Evolutionary conservation across 2,888 invertebrate species (phyloP), one percentile per base, ranked within the genome.

Genomic region (Biston betularia): DNA sequence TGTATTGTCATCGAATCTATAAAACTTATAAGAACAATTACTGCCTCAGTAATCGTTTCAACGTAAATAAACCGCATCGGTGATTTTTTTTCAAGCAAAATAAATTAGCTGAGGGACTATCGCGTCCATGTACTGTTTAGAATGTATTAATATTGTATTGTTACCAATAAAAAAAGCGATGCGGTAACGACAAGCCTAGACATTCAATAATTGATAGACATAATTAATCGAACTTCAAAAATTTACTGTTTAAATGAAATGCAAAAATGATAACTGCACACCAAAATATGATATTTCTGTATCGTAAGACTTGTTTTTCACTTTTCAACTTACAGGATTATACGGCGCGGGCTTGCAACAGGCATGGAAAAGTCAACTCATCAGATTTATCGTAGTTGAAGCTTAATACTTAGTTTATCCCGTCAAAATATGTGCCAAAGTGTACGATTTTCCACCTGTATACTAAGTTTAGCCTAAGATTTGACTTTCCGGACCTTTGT

Each of bases 1-100:
- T 10, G 54, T 42, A 54, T 54, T 42, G 54, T 54, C 42, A 7
- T 42, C 42, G 24, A 42, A 40, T 40, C 9, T 53, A 40, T 53
- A 40, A 50, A 45, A 45, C 7, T 45, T 14, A 8, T 14, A 8
- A 11, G n/a, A 14, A n/a, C 3, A n/a, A 44, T 44, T 44, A 38
- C 38, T 6, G 38, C 42, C 42, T 24, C 44, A 33, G 42, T 53
- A 15, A 35, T 38, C 54, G 34, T 46, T 7, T 52, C 35, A 35
- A 4, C 5, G 52, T 35, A 14, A 52, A 24, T 48, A 52, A 35
- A 35, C 34, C 35, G 52, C 52, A 52, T 35, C n/a, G 5, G 8
- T 52, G 3, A n/a, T 5, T 50, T 35, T 50, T 3, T 3, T 48
- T 24, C 24, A 48, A 48, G 48, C 48, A 24, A 48, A 48, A 48